These are phyloP conservation scores for Fregata magnificens DNA, from an alignment of 2,113 vertebrate genomes.

Conservation along the genomic window DNA sequence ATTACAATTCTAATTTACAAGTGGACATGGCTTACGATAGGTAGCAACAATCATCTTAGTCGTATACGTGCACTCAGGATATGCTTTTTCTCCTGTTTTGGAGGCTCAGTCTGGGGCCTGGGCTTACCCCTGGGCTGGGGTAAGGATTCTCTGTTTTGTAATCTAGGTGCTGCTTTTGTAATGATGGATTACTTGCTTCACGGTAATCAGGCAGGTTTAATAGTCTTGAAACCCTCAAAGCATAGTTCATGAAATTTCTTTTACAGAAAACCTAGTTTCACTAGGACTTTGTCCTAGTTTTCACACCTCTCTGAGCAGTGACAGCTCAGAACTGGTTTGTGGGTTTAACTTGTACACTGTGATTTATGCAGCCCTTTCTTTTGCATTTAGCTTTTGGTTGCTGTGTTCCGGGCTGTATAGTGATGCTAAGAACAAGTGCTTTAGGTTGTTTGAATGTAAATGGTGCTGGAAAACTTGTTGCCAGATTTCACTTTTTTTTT, in stretches of 20 bases:
- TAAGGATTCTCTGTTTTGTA: neutral
- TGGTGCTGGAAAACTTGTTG: neutral
- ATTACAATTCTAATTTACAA: neutral
- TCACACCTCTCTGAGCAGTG: neutral
- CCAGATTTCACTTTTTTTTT: neutral
- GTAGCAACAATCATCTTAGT: neutral
- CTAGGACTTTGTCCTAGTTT: neutral
- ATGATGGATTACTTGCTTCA: neutral
- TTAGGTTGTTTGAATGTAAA: neutral
- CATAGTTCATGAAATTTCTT: neutral
- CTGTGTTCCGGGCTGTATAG: neutral
- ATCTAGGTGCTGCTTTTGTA: neutral
- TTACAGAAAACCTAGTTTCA: constrained; percentile 1
- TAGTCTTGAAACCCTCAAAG: neutral
- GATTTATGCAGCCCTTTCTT: neutral
- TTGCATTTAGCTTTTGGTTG: neutral
- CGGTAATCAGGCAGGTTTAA: neutral
- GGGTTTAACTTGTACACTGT: neutral
- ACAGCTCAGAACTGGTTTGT: neutral
- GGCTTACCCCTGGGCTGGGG: too few relatives aligned
- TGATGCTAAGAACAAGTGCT: neutral
- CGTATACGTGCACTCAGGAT: neutral
- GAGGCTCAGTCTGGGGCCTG: neutral
- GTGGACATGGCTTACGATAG: neutral
- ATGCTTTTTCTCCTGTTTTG: neutral